phyloP scores from a whole-genome alignment of 35 echinoderm and acorn worm genomes.

The Apostichopus japonicus region DNA sequence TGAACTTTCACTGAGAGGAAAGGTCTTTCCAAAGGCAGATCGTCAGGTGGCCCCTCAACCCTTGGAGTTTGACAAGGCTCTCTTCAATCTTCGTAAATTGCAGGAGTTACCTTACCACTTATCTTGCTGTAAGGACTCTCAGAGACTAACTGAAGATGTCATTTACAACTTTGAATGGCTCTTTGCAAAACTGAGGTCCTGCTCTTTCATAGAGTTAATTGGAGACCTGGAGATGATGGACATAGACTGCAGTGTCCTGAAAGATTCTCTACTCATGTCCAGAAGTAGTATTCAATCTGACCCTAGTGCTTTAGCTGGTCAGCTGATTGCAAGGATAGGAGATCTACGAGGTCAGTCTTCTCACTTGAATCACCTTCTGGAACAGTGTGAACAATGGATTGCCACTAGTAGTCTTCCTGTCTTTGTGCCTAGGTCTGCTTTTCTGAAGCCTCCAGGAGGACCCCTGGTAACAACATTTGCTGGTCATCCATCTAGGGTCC shows the following conservation, averaged over 20 bases:
- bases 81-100: slow-evolving; percentile 87
- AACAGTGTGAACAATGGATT: slow-evolving; percentile 64
- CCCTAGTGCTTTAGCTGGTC: slow-evolving; percentile 74
- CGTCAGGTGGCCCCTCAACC: slow-evolving; percentile 81
- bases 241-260: slow-evolving; percentile 53
- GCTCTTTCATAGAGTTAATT: slow-evolving; percentile 78
- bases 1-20: slow-evolving; percentile 58
- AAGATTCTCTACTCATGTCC: slow-evolving; percentile 69
- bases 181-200: slow-evolving; percentile 67
- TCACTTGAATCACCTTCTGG: slow-evolving; percentile 48
- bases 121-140: slow-evolving; percentile 13
- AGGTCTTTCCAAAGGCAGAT: slow-evolving; percentile 65
- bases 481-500: slow-evolving; percentile 71
- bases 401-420: slow-evolving; percentile 49
- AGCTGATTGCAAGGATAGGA: slow-evolving; percentile 69
- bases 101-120: slow-evolving; percentile 83
- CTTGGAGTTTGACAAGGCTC: slow-evolving; percentile 60
- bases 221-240: slow-evolving; percentile 56
- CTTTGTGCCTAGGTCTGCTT: slow-evolving; percentile 68
- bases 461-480: slow-evolving; percentile 75
- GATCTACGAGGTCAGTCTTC: slow-evolving; percentile 46
- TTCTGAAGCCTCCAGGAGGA: slow-evolving; percentile 85
- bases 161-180: slow-evolving; percentile 86
- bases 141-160: slow-evolving; percentile 51
- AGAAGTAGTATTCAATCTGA: slow-evolving; percentile 81